phyloP scores from a whole-genome alignment of 1,140 invertebrate species.

The Papilio machaon region DNA sequence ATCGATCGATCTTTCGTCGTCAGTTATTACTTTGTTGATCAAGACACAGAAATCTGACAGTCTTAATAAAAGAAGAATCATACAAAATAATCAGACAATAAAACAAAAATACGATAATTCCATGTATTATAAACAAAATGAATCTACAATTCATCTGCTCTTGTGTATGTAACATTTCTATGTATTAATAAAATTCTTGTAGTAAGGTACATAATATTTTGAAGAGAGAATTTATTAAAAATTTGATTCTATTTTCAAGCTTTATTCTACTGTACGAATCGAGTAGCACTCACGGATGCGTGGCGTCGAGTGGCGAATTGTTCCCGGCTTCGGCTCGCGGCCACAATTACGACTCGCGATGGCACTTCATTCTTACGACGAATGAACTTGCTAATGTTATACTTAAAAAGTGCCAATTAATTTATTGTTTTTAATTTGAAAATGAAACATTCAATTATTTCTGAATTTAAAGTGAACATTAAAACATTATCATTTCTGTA shows the following conservation, averaged over 20 bases:
- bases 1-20: too few relatives aligned
- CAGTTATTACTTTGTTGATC: too few relatives aligned
- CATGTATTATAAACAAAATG: too few relatives aligned
- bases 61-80: too few relatives aligned
- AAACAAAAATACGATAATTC: too few relatives aligned
- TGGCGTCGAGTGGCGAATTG: conserved; percentile 27
- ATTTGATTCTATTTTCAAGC: neutral
- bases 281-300: conserved; percentile 14
- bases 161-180: too few relatives aligned
- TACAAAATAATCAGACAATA: too few relatives aligned
- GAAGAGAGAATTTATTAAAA: neutral
- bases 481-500: too few relatives aligned
- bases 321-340: conserved; percentile 31
- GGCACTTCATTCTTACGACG: conserved; percentile 48
- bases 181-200: too few relatives aligned
- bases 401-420: neutral
- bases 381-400: neutral
- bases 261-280: neutral
- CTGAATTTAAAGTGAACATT: neutral
- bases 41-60: too few relatives aligned
- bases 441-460: neutral
- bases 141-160: too few relatives aligned
- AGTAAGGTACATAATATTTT: neutral
- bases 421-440: neutral
- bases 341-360: conserved; percentile 45